Base-by-base conservation (phyloP, 2,113 vertebrate species). In the Chloropsis hardwickii region DNA sequence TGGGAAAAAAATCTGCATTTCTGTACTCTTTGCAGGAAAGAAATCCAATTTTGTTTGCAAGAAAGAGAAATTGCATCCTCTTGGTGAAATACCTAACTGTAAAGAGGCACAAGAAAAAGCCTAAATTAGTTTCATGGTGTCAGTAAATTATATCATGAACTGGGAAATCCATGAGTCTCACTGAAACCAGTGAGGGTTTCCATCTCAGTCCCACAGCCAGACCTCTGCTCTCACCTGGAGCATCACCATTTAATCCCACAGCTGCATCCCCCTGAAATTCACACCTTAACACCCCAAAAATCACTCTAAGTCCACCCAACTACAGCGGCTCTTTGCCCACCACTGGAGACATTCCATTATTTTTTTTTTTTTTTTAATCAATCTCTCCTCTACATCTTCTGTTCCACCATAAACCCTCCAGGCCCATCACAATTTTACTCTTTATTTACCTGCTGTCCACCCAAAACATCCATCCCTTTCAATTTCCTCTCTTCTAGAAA, bases 181-280 rank as follows among this genome's bases (percentile, higher is more conserved):
- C 72, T 92, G 94, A 96, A 97, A 96, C 95, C 78, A 91, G 91
- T 82, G 89, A 58, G 2, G 28, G 86, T 77, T 96, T 95, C 81
- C 88, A 88, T 84, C 80, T 20, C 12, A 33, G 4, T 18, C 31
- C 66, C 31, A 9, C 1, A 11, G 40, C 27, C 40, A 58, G 29
- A 11, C 10, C 33, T 50, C 47, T 48, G 15, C 61, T 23, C 39
- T 17, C 44, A 13, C 7, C 47, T 24, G 17, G 35, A 50, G 11
- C 18, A n/a, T 2, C 60, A 7, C 20, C 50, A 54, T 66, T n/a
- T 3, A 42, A 56, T 0, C 35, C 65, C 9, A 11, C 19, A 50
- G 35, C 51, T n/a, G 12, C 56, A 40, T 1, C 60, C 14, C 3
- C 44, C 12, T 8, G 8, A 31, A 45, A 66, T 6, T 8, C 10